These are phyloP conservation scores for Xenopus petersii DNA, from an alignment of 2,797 vertebrate genomes.

Conservation along the genomic window DNA sequence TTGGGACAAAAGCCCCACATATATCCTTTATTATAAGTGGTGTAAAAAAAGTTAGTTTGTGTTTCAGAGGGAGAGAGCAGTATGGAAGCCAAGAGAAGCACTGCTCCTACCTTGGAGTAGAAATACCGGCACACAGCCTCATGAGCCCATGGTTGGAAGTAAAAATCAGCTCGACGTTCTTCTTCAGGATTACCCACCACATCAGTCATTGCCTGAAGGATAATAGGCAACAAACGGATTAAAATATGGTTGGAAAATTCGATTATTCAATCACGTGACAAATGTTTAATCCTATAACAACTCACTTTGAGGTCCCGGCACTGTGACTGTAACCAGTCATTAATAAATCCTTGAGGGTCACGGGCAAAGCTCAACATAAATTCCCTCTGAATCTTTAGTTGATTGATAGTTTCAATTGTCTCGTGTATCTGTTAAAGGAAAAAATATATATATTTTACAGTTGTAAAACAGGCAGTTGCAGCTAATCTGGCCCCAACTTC, in stretches of 20 bases:
- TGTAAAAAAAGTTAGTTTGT: too few relatives aligned
- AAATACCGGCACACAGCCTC: slow-evolving; percentile 97
- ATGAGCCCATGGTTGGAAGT: slow-evolving; percentile 98
- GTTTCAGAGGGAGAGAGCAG: too few relatives aligned
- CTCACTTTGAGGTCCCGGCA: slow-evolving; percentile 96
- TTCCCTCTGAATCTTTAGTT: slow-evolving; percentile 97
- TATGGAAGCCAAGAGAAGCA: too few relatives aligned
- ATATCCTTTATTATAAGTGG: too few relatives aligned
- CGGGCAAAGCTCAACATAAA: slow-evolving; percentile 98
- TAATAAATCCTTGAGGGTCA: slow-evolving; percentile 98
- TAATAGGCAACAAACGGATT: background rate
- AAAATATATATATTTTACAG: too few relatives aligned
- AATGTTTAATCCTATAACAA: background rate
- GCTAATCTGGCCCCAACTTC: too few relatives aligned
- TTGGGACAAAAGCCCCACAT: too few relatives aligned
- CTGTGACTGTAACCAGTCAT: slow-evolving; percentile 98
- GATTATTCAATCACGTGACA: background rate
- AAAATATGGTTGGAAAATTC: background rate
- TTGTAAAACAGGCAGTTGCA: too few relatives aligned
- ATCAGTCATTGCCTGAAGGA: slow-evolving; percentile 90
- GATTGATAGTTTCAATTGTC: slow-evolving; percentile 98
- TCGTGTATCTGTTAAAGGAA: slow-evolving; percentile 83
- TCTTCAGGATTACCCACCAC: slow-evolving; percentile 97
- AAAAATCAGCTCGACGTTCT: slow-evolving; percentile 94
- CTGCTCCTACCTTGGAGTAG: slow-evolving; percentile 87